Evolutionary conservation across 1,140 invertebrate species (phyloP).

Genomic region (Drosophila lowei): DNA sequence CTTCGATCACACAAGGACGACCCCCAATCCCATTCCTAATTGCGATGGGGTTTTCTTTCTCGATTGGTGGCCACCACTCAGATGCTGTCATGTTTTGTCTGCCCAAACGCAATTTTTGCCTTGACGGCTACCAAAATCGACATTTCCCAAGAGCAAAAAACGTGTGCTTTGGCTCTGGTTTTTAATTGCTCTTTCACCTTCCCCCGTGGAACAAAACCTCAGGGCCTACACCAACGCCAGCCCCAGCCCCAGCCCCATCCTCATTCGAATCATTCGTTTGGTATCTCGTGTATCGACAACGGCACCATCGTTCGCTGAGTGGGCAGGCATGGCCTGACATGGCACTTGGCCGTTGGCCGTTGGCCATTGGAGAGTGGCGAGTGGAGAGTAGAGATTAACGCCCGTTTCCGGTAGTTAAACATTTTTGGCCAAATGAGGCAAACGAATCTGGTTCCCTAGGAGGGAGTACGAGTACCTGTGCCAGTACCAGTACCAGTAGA

Average conservation of each 20-base stretch:
- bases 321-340: conserved; percentile 32
- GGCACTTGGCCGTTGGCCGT: conserved; percentile 29
- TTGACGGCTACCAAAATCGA: too few relatives aligned
- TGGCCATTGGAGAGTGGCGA: conserved; percentile 2
- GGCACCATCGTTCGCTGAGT: conserved; percentile 40
- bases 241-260: conserved; percentile 9
- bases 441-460: conserved; percentile 30
- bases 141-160: background rate
- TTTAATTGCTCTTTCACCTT: conserved; percentile 65
- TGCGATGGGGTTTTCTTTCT: conserved; percentile 13
- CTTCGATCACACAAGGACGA: too few relatives aligned
- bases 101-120: conserved; percentile 56
- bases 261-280: background rate
- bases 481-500: too few relatives aligned
- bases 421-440: conserved; percentile 52
- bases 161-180: conserved; percentile 5
- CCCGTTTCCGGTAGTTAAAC: conserved; percentile 68
- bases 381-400: conserved; percentile 61
- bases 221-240: conserved; percentile 22
- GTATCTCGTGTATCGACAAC: conserved; percentile 6
- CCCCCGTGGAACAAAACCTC: conserved; percentile 13
- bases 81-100: conserved; percentile 27
- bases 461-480: too few relatives aligned
- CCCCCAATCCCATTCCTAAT: background rate
- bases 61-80: conserved; percentile 9